Evolutionary conservation across 2,888 invertebrate genomes (phyloP), one percentile per base, ranked within the genome.

Genomic region (Drosophila kokeensis): DNA sequence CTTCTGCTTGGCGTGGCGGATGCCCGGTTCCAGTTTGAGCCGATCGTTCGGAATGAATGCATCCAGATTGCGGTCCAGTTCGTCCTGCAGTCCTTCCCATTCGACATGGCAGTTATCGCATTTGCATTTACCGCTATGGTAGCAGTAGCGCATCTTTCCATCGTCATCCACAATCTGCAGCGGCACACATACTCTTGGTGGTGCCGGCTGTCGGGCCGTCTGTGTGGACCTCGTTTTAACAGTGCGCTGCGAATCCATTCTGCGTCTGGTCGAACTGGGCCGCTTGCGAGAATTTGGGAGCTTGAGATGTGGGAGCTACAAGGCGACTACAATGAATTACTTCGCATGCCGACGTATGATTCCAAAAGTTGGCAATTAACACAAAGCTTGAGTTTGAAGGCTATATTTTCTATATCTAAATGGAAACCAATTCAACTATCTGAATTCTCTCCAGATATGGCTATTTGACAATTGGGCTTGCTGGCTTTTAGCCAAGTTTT

Each of bases 111-210:
- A 87, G 0, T 45, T 54, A 4, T 49, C 58, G 61, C 86, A 87
- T 4, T 71, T 72, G 32, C 86, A 87, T 42, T 85, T 90, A 55
- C 88, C 88, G 13, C 91, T 91, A 53, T 90, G 90, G 30, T 87
- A 87, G 53, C 86, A 87, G 30, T 87, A 87, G 10, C 65, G 54
- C 32, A 70, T 72, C 64, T 69, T 79, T 6, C 73, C 77, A 76
- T 87, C 90, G 32, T 74, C 69, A 55, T 90, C 86, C 24, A 89
- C 73, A 73, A 90, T 63, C n/a, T 71, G 18, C n/a, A 90, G 65
- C 0, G 90, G 90, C 6, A 79, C 58, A 64, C 86, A 87, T n/a
- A 27, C 0, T 15, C 73, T 68, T 15, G 52, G 30, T 4, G n/a
- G 10, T 2, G 42, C 24, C 5, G 30, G 77, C 52, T 79, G 87